These are phyloP conservation scores for Stratiomys singularior DNA, from an alignment of 2,888 invertebrate species.

Conservation along the genomic window DNA sequence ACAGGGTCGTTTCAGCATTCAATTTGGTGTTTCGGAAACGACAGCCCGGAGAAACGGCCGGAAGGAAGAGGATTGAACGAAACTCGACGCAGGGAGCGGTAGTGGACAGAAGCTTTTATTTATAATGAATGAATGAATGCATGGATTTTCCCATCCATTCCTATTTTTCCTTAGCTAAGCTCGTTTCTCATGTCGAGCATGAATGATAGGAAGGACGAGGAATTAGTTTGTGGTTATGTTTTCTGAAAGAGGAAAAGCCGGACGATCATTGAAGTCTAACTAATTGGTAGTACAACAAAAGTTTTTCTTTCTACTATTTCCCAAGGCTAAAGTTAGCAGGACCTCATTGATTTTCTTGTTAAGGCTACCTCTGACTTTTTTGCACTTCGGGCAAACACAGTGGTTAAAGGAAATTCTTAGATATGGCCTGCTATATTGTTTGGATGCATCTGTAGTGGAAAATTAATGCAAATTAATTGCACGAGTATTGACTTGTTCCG, in stretches of 20 bases:
- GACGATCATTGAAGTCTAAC: neutral
- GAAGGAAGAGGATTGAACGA: neutral
- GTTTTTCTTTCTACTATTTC: neutral
- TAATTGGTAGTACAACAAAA: slow-evolving; percentile 19
- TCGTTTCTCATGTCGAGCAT: neutral
- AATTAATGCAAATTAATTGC: too few relatives aligned
- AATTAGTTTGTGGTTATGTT: neutral
- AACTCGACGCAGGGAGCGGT: neutral
- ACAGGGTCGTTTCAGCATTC: neutral
- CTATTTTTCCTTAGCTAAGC: slow-evolving; percentile 3
- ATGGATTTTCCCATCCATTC: neutral
- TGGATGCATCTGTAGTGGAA: too few relatives aligned
- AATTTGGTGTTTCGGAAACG: neutral
- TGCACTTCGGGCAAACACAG: too few relatives aligned
- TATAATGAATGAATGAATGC: slow-evolving; percentile 39
- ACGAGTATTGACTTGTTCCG: too few relatives aligned
- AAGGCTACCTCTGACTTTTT: too few relatives aligned
- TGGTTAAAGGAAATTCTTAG: too few relatives aligned
- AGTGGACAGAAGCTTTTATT: neutral
- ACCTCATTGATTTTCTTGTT: neutral
- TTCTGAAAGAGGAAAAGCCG: too few relatives aligned
- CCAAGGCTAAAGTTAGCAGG: neutral
- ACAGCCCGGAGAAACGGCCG: too few relatives aligned
- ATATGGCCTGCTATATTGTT: too few relatives aligned
- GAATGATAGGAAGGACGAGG: slow-evolving; percentile 1